Conservation (phyloP, 2,797 vertebrate genomes). For the Sebastes trivittatus region DNA sequence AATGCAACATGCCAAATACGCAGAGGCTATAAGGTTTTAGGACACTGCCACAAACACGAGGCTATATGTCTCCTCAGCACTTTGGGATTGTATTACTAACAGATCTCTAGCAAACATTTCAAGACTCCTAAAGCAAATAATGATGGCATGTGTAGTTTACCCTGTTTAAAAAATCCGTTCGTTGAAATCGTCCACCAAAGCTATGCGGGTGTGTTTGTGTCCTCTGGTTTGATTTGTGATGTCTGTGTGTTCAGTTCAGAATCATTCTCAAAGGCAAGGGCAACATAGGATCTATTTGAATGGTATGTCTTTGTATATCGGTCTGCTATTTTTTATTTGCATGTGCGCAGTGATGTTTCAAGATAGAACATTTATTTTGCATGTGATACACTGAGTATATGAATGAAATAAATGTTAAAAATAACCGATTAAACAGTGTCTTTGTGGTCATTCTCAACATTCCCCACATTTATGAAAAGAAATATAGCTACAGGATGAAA, state of each 20-base stretch:
- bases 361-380: background rate
- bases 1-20: background rate
- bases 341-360: background rate
- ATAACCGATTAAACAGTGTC: background rate
- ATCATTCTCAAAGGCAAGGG: conserved; percentile 68
- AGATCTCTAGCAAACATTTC: background rate
- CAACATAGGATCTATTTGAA: background rate
- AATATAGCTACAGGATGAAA: background rate
- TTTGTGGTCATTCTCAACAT: background rate
- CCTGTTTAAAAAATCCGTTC: background rate
- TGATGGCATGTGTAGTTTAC: background rate
- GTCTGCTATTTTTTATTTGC: background rate
- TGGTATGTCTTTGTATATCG: background rate
- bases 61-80: background rate
- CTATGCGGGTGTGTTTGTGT: background rate
- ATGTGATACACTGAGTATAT: background rate
- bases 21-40: background rate
- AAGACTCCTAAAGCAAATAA: background rate
- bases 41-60: background rate
- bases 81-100: background rate
- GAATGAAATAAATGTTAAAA: conserved; percentile 32
- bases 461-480: background rate
- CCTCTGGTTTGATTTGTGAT: background rate
- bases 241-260: conserved; percentile 41
- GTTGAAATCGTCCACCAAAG: background rate